Conservation (phyloP, 92 coral and sea anemone genomes). For the Porites divaricata region DNA sequence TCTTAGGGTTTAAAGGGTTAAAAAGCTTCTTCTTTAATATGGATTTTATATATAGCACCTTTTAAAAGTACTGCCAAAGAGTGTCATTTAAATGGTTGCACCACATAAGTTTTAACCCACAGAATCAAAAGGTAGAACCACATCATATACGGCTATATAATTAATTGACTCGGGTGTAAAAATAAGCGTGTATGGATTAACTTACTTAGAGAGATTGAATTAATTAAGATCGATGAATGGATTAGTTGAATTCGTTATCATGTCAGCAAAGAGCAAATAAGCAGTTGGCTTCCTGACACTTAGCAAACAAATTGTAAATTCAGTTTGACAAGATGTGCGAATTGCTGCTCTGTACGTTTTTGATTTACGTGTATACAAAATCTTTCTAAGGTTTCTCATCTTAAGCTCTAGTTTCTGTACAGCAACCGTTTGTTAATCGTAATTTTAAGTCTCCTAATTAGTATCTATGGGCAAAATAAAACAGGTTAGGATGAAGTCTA, state of each 20-base stretch:
- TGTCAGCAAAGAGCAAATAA: conserved; percentile 6
- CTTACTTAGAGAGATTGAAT: not conserved
- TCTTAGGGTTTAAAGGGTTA: no score
- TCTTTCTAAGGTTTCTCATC: not conserved
- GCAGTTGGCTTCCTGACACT: conserved; percentile 5
- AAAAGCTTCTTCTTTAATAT: no score
- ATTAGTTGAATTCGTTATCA: conserved; percentile 4
- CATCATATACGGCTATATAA: no score
- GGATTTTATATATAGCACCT: no score
- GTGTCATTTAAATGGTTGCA: no score
- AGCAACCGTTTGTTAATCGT: not conserved
- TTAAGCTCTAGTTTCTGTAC: not conserved
- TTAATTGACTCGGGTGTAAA: no score
- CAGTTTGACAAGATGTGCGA: not conserved
- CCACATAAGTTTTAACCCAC: no score
- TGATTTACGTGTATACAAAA: not conserved
- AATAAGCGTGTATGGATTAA: no score
- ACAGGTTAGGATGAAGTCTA: not conserved
- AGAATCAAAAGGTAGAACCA: no score
- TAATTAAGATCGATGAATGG: conserved; percentile 1
- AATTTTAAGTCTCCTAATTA: conserved; percentile 1
- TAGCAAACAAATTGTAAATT: conserved; percentile 1
- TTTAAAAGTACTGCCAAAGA: no score
- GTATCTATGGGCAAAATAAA: not conserved
- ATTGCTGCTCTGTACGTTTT: conserved; percentile 1